These are phyloP conservation scores for Helogale parvula DNA, from an alignment of 2,113 vertebrate genomes.

Conservation along the genomic window DNA sequence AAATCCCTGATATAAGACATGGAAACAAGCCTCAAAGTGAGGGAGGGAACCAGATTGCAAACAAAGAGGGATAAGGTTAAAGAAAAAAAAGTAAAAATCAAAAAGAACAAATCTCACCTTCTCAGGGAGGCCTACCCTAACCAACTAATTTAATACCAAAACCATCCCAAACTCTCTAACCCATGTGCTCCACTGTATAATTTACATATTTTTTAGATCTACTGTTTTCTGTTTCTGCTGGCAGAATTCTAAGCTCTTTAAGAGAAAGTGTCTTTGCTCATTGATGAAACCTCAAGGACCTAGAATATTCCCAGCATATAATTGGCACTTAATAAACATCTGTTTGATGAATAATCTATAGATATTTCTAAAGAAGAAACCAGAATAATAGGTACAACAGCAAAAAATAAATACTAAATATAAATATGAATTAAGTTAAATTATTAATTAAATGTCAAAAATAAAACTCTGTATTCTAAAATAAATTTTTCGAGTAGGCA, in stretches of 20 bases:
- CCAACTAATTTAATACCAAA: not conserved
- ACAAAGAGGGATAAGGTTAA: not conserved
- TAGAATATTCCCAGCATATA: not conserved
- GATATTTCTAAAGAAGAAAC: not conserved
- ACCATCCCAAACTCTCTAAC: not conserved
- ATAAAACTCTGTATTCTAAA: slow-evolving; percentile 5
- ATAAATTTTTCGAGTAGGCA: not conserved
- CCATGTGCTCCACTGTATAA: not conserved
- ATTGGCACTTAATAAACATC: not conserved
- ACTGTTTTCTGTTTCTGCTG: not conserved
- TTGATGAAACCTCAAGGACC: not conserved
- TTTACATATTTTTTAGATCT: not conserved
- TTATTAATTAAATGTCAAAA: not conserved
- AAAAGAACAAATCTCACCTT: not conserved
- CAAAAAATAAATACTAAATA: not conserved
- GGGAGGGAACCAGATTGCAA: not conserved
- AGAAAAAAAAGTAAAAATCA: not conserved
- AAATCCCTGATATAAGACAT: not conserved
- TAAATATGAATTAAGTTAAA: not conserved
- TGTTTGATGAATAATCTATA: not conserved
- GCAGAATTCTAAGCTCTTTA: not conserved
- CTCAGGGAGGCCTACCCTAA: not conserved
- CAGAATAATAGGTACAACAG: not conserved
- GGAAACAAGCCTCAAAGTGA: not conserved
- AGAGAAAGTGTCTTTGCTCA: not conserved